Evolutionary conservation across 2,888 invertebrate genomes (phyloP).

Genomic region (Acrobasis repandana): DNA sequence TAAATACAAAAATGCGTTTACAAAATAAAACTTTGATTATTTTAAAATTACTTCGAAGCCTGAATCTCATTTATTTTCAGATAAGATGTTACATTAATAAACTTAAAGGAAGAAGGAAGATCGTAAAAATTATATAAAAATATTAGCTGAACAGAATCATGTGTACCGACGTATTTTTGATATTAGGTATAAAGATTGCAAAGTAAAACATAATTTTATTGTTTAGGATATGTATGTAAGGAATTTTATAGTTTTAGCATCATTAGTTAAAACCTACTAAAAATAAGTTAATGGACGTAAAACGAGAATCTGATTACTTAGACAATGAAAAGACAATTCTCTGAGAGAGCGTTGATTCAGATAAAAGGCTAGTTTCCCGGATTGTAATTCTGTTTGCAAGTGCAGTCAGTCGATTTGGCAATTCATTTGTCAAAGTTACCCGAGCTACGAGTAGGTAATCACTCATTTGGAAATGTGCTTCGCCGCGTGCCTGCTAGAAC

Average conservation of each 20-base stretch:
- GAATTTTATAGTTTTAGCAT: too few species aligned
- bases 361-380: conserved; percentile 16
- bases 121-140: too few species aligned
- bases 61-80: not conserved
- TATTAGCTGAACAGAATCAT: too few species aligned
- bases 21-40: not conserved
- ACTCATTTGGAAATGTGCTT: conserved; percentile 30
- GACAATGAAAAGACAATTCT: not conserved
- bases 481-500: conserved; percentile 22
- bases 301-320: not conserved
- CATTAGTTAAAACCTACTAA: too few species aligned
- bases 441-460: conserved; percentile 26
- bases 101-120: not conserved
- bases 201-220: too few species aligned
- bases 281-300: not conserved
- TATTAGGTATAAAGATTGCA: too few species aligned
- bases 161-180: too few species aligned
- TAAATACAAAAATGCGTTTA: conserved; percentile 1
- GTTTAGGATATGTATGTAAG: too few species aligned
- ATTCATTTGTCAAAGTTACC: conserved; percentile 33
- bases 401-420: conserved; percentile 30
- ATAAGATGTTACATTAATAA: not conserved
- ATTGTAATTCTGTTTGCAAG: conserved; percentile 27
- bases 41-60: not conserved
- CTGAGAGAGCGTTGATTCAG: conserved; percentile 15